Conservation (phyloP, 2,797 vertebrate genomes). For the Telmatherina bonti region DNA sequence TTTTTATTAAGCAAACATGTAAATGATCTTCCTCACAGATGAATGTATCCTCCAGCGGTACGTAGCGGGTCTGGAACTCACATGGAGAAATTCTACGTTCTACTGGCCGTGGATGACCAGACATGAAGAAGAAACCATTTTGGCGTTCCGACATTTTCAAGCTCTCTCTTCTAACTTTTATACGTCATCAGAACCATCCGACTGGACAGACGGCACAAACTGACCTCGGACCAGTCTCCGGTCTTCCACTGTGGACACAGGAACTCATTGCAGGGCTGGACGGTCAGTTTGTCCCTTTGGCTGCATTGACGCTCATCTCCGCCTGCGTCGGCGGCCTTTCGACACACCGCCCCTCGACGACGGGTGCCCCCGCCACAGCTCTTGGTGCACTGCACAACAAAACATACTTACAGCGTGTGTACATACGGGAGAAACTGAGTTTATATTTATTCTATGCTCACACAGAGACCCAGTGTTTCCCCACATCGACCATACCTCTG, state of each 20-base stretch:
- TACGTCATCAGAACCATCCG: neutral
- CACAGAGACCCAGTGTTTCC: constrained; percentile 1
- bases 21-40: neutral
- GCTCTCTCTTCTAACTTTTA: neutral
- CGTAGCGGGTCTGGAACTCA: neutral
- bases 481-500: constrained; percentile 85
- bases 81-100: neutral
- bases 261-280: constrained; percentile 93
- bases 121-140: neutral
- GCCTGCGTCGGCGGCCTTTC: constrained; percentile 85
- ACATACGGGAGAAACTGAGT: constrained; percentile 33
- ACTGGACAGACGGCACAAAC: constrained; percentile 25
- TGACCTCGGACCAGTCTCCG: constrained; percentile 97
- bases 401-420: constrained; percentile 26
- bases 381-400: constrained; percentile 90
- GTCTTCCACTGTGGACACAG: constrained; percentile 94
- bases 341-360: constrained; percentile 89
- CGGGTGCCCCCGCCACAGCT: constrained; percentile 92
- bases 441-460: constrained; percentile 9
- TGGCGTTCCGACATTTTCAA: neutral
- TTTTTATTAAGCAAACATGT: constrained; percentile 15
- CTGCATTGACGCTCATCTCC: constrained; percentile 93
- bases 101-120: neutral
- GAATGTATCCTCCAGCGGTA: neutral
- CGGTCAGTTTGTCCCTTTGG: constrained; percentile 89